Conservation (phyloP, 2,888 invertebrate species). For the Lamproptera curius region DNA sequence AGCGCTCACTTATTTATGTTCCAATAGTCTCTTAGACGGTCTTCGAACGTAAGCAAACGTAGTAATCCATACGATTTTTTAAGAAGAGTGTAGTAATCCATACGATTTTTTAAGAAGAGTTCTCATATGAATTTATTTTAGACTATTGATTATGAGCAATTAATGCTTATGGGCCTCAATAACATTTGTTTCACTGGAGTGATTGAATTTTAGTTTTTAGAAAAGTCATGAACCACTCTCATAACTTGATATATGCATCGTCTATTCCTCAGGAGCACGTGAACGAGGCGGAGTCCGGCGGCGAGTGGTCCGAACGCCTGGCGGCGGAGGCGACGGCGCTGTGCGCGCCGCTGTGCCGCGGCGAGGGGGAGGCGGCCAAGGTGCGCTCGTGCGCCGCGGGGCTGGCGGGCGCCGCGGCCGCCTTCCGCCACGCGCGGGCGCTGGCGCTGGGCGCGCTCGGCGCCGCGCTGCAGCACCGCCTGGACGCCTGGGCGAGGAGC, state of each 20-base stretch:
- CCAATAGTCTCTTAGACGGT: background rate
- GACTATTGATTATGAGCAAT: too few species aligned
- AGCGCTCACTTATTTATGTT: background rate
- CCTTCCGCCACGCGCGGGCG: slow-evolving; percentile 51
- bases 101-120: too few species aligned
- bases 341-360: slow-evolving; percentile 51
- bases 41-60: too few species aligned
- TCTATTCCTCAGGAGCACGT: slow-evolving; percentile 86
- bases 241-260: too few species aligned
- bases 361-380: slow-evolving; percentile 47
- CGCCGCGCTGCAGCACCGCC: slow-evolving; percentile 44
- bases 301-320: slow-evolving; percentile 88
- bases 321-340: slow-evolving; percentile 84
- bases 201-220: too few species aligned
- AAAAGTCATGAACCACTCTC: too few species aligned
- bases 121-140: too few species aligned
- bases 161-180: too few species aligned
- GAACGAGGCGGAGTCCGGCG: slow-evolving; percentile 94
- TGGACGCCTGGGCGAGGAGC: slow-evolving; percentile 47
- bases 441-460: slow-evolving; percentile 40
- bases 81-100: too few species aligned
- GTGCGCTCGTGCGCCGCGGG: slow-evolving; percentile 56
- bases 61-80: too few species aligned
- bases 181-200: too few species aligned
- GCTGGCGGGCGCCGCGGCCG: slow-evolving; percentile 50